Conservation (phyloP, 2,113 vertebrate species). For the Gnathonemus echidnorhynchus region DNA sequence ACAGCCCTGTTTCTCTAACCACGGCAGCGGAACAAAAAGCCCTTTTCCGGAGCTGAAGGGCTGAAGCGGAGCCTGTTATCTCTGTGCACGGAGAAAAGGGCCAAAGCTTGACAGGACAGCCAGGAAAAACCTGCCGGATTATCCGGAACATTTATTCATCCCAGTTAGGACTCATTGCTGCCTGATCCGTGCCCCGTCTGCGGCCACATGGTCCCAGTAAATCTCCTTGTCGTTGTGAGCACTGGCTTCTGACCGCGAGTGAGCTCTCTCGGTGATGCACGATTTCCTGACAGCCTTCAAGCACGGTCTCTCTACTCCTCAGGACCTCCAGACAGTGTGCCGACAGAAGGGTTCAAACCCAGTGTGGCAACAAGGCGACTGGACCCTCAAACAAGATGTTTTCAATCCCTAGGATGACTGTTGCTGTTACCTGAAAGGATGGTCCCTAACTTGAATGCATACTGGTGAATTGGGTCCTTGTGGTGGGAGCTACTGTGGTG, state of each 20-base stretch:
- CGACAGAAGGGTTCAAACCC: neutral
- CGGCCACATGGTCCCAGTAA: neutral
- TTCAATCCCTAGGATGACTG: neutral
- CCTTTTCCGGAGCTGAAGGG: neutral
- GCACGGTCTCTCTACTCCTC: neutral
- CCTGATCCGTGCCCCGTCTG: constrained; percentile 19
- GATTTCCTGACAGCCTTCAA: constrained; percentile 33
- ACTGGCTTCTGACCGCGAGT: neutral
- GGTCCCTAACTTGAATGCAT: neutral
- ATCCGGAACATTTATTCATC: constrained; percentile 26
- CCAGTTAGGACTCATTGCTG: constrained; percentile 15
- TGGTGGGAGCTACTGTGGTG: neutral
- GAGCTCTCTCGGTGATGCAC: neutral
- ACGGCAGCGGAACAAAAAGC: neutral
- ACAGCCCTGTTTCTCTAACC: constrained; percentile 13
- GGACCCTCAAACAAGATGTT: neutral
- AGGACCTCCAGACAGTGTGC: neutral
- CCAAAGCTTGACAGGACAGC: constrained; percentile 6
- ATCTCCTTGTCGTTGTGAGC: neutral
- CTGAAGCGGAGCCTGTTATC: constrained; percentile 15
- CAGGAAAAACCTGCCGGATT: constrained; percentile 10
- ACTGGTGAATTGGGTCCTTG: neutral
- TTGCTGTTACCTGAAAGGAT: neutral
- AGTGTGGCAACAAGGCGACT: neutral
- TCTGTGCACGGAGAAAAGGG: constrained; percentile 14